Evolutionary conservation across 2,113 vertebrate species (phyloP).

Genomic region (Macrotis lagotis): DNA sequence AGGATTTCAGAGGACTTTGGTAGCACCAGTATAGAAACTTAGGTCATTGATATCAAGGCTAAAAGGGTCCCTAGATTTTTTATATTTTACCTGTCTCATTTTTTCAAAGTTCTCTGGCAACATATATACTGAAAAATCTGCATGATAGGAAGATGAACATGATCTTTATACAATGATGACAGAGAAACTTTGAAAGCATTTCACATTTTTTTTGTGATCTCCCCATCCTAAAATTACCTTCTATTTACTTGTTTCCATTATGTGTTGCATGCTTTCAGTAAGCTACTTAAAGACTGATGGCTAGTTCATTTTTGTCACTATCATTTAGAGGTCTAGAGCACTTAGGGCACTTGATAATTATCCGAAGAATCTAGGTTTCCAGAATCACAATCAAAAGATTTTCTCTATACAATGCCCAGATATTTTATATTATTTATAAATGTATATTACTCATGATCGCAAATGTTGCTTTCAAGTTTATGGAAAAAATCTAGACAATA

Average conservation of each 20-base stretch:
- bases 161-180: not conserved
- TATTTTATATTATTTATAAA: not conserved
- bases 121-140: not conserved
- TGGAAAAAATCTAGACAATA: not conserved
- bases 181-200: not conserved
- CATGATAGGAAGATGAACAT: not conserved
- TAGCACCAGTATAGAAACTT: not conserved
- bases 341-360: not conserved
- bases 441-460: not conserved
- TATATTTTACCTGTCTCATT: not conserved
- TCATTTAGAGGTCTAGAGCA: not conserved
- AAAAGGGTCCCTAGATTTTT: not conserved
- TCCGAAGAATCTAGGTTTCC: not conserved
- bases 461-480: not conserved
- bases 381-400: not conserved
- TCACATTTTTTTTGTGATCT: not conserved
- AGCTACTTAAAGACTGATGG: not conserved
- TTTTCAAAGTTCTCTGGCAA: not conserved
- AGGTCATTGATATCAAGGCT: not conserved
- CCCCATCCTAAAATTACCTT: not conserved
- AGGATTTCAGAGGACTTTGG: not conserved
- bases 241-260: not conserved
- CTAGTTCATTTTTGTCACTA: not conserved
- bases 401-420: not conserved
- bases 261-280: not conserved